Percentiles rank a stretch among this genome's conserved stretches.
Conservation (phyloP, 2,797 vertebrate genomes). For the Dallia pectoralis region DNA sequence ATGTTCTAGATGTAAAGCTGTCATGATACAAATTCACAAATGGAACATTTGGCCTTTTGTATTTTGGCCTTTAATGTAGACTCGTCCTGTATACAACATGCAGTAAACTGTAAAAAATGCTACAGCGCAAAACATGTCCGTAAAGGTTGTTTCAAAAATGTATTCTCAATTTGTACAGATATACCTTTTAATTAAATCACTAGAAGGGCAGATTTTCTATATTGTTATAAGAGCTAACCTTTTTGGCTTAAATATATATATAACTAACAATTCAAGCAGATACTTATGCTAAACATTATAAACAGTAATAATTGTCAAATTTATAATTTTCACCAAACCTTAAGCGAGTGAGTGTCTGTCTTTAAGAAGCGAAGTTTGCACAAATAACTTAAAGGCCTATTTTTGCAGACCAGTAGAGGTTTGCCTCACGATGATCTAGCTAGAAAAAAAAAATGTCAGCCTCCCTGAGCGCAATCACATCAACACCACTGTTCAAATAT, state of each 20-base stretch:
- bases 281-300: constrained; percentile 46
- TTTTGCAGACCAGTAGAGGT: constrained; percentile 42
- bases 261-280: constrained; percentile 56
- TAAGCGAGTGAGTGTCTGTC: constrained; percentile 45
- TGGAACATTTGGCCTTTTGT: neutral
- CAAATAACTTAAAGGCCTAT: constrained; percentile 61
- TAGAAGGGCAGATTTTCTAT: constrained; percentile 58
- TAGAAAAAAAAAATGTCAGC: constrained; percentile 64
- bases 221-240: constrained; percentile 57
- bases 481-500: constrained; percentile 69
- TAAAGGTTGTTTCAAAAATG: neutral
- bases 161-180: constrained; percentile 43
- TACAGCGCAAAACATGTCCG: constrained; percentile 27
- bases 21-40: neutral
- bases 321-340: constrained; percentile 64
- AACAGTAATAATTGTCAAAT: constrained; percentile 66
- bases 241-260: constrained; percentile 69
- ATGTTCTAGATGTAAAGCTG: neutral
- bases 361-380: constrained; percentile 38
- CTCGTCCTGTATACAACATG: constrained; percentile 24
- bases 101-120: constrained; percentile 28
- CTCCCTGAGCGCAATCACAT: constrained; percentile 74
- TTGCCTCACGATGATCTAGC: constrained; percentile 40
- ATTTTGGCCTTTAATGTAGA: constrained; percentile 8
- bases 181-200: constrained; percentile 49